Percentiles rank a stretch among this genome's conserved stretches.
Conservation (phyloP, 2,113 vertebrate species). For the Xenopus borealis region DNA sequence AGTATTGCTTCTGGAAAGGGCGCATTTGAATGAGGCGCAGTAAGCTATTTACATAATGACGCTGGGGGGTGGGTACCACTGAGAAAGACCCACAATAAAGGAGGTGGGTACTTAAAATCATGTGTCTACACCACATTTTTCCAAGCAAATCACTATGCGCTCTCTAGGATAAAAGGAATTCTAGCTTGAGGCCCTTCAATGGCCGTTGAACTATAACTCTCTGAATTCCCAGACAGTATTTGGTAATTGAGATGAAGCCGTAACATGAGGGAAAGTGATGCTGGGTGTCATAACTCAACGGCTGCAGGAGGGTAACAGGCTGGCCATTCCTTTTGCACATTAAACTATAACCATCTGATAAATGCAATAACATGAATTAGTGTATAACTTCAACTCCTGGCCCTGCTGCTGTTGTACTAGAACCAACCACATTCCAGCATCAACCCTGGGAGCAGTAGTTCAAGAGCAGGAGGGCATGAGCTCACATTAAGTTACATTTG, state of each 20-base stretch:
- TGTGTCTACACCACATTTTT: neutral
- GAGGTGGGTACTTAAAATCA: neutral
- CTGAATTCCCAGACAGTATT: neutral
- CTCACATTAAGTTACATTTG: neutral
- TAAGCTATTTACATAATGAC: constrained; percentile 34
- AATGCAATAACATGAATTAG: too few relatives aligned
- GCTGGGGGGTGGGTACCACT: constrained; percentile 29
- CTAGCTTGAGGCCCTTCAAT: neutral
- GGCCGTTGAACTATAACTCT: neutral
- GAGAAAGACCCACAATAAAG: constrained; percentile 6
- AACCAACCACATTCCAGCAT: too few relatives aligned
- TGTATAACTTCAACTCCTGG: too few relatives aligned
- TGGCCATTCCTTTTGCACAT: neutral
- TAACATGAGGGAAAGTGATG: too few relatives aligned
- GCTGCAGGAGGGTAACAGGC: neutral
- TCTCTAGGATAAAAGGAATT: neutral
- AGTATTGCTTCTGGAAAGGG: constrained; percentile 35
- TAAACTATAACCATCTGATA: too few relatives aligned
- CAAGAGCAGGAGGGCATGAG: neutral
- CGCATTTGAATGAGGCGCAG: constrained; percentile 3
- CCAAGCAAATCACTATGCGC: too few relatives aligned
- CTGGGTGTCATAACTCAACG: too few relatives aligned
- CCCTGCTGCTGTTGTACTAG: too few relatives aligned
- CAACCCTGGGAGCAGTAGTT: too few relatives aligned
- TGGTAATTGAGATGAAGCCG: neutral